phyloP scores from a whole-genome alignment of 2,888 invertebrate species.

The Caenorhabditis doughertyi region DNA sequence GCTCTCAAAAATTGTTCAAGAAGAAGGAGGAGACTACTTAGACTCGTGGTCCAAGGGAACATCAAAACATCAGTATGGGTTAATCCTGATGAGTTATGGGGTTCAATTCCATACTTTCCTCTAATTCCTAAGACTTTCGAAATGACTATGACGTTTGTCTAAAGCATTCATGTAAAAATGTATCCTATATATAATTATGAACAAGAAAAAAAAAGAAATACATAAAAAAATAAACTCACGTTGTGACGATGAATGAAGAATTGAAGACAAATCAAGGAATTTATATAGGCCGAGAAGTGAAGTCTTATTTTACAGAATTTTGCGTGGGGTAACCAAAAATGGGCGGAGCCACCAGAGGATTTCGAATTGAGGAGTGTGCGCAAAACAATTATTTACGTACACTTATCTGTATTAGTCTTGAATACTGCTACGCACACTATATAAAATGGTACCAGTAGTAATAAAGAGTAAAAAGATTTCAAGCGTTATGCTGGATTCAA shows the following conservation, averaged over 20 bases:
- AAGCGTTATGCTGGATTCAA: conserved; percentile 10
- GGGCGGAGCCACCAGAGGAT: conserved; percentile 46
- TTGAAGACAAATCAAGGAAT: conserved; percentile 21
- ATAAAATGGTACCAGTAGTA: conserved; percentile 16
- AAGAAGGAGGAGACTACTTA: not conserved
- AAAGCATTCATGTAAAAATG: conserved; percentile 1
- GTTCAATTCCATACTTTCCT: not conserved
- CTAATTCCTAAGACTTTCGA: conserved; percentile 12
- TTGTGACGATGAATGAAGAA: conserved; percentile 20
- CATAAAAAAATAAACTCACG: conserved; percentile 32
- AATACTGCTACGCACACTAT: not conserved
- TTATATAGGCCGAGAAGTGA: conserved; percentile 47
- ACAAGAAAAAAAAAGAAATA: not conserved
- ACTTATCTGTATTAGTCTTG: not conserved
- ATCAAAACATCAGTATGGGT: conserved; percentile 58
- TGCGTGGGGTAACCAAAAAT: conserved; percentile 46
- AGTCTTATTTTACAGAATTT: conserved; percentile 37
- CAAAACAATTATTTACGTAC: conserved; percentile 21
- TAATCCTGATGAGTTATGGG: conserved; percentile 59
- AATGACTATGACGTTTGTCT: conserved; percentile 14
- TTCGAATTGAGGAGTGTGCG: conserved; percentile 18
- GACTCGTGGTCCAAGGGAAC: conserved; percentile 16
- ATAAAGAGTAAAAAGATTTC: not conserved
- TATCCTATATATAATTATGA: conserved; percentile 1
- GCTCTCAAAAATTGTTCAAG: not conserved